Evolutionary conservation across 2,888 invertebrate species (phyloP).

Genomic region (Agrotis ipsilon): DNA sequence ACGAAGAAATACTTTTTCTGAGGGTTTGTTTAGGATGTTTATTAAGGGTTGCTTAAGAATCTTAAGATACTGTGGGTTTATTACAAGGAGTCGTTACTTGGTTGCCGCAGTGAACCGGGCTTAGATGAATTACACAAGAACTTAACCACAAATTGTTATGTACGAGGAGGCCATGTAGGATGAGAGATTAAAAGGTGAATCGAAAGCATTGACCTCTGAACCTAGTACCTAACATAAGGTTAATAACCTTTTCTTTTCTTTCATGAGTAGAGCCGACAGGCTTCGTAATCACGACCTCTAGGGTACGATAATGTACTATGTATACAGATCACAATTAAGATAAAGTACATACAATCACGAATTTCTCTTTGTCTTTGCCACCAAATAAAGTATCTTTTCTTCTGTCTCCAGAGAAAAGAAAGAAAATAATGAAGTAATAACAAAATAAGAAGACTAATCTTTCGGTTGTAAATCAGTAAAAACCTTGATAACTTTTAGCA

Average conservation of each 20-base stretch:
- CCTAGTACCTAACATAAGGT: conserved; percentile 33
- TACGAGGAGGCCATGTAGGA: conserved; percentile 22
- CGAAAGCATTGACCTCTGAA: conserved; percentile 36
- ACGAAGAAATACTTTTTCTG: conserved; percentile 7
- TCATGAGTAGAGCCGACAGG: conserved; percentile 6
- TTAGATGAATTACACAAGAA: conserved; percentile 40
- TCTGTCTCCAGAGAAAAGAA: conserved; percentile 7
- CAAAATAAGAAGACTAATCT: conserved; percentile 17
- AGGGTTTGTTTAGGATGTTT: conserved; percentile 38
- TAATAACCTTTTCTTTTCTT: conserved; percentile 41
- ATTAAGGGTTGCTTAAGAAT: conserved; percentile 26
- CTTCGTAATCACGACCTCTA: conserved; percentile 19
- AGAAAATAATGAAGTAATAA: conserved; percentile 20
- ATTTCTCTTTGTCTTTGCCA: conserved; percentile 16
- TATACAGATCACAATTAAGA: conserved; percentile 50
- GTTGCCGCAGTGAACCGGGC: conserved; percentile 21
- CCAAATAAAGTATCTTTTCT: conserved; percentile 10
- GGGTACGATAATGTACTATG: conserved; percentile 21
- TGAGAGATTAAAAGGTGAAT: conserved; percentile 34
- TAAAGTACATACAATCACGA: conserved; percentile 20
- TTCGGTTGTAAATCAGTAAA: conserved; percentile 20
- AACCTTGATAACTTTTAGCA: conserved; percentile 29
- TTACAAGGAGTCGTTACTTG: conserved; percentile 35
- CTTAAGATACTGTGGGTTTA: conserved; percentile 21
- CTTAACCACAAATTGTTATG: conserved; percentile 31